These are phyloP conservation scores for Ornithorhynchus anatinus DNA, from an alignment of 2,113 vertebrate species.

Conservation along the genomic window DNA sequence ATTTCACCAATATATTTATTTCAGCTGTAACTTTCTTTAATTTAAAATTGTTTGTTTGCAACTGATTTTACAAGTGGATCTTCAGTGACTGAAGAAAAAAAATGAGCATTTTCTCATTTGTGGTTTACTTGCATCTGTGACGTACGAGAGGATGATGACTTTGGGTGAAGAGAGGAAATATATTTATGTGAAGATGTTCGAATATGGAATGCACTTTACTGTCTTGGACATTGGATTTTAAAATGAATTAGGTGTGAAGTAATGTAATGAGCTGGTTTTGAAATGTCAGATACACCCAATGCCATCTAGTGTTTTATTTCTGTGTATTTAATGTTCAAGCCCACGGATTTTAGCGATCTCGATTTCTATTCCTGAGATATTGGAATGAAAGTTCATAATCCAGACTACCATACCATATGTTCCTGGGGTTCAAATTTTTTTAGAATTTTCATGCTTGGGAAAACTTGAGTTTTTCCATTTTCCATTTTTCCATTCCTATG, in stretches of 20 bases:
- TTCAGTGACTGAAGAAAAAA: neutral
- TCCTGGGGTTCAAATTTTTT: no score
- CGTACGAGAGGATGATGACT: neutral
- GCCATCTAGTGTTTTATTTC: no score
- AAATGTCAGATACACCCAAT: no score
- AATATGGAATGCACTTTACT: neutral
- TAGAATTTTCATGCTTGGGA: no score
- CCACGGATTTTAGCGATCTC: neutral
- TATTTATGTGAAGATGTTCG: neutral
- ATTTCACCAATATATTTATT: neutral
- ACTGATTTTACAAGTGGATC: neutral
- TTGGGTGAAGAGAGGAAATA: neutral
- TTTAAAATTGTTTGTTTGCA: neutral
- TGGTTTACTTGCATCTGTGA: neutral
- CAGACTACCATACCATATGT: no score
- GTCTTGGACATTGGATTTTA: no score
- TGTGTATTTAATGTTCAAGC: neutral
- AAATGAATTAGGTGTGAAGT: no score
- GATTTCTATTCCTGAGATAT: neutral
- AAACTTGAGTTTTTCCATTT: neutral
- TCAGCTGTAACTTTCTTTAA: slow-evolving; percentile 3
- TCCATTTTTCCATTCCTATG: no score
- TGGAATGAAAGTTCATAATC: neutral
- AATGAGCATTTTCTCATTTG: slow-evolving; percentile 4
- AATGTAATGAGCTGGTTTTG: no score